Conservation (phyloP, 2,797 vertebrate species). For the Acridotheres tristis region DNA sequence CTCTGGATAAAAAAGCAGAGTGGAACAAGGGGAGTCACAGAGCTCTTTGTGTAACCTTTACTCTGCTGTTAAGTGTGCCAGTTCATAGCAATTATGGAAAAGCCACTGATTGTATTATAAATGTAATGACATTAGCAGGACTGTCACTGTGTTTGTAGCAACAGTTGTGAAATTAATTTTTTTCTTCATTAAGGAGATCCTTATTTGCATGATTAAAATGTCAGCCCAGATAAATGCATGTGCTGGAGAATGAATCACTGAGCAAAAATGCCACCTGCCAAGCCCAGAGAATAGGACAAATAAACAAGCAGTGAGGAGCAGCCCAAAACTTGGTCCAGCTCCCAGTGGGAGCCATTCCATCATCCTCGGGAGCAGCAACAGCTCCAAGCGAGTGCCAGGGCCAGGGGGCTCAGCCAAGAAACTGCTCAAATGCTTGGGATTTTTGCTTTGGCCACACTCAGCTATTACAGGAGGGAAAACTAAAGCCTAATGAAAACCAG, state of each 20-base stretch:
- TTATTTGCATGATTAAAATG: constrained; percentile 78
- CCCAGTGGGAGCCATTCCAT: constrained; percentile 57
- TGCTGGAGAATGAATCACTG: constrained; percentile 49
- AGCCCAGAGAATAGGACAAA: constrained; percentile 65
- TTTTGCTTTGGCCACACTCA: background rate
- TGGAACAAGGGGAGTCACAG: constrained; percentile 1
- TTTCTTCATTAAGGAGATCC: constrained; percentile 72
- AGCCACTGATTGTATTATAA: constrained; percentile 25
- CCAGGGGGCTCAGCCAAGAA: background rate
- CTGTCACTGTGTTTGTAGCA: constrained; percentile 51
- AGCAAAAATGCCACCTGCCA: constrained; percentile 74
- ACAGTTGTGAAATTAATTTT: constrained; percentile 67
- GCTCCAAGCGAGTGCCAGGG: background rate
- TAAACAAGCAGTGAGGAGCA: constrained; percentile 5
- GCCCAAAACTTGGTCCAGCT: constrained; percentile 54
- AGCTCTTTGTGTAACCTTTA: constrained; percentile 53
- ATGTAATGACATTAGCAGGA: constrained; percentile 59
- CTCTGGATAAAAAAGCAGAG: background rate
- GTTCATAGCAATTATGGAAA: constrained; percentile 42
- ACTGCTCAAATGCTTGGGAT: background rate
- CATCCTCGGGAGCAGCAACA: constrained; percentile 26
- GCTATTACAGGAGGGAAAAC: background rate
- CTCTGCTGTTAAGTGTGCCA: background rate
- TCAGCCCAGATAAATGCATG: constrained; percentile 68
- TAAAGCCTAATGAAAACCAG: background rate